Conservation (phyloP, 1,140 invertebrate species). For the Trichoplusia ni region DNA sequence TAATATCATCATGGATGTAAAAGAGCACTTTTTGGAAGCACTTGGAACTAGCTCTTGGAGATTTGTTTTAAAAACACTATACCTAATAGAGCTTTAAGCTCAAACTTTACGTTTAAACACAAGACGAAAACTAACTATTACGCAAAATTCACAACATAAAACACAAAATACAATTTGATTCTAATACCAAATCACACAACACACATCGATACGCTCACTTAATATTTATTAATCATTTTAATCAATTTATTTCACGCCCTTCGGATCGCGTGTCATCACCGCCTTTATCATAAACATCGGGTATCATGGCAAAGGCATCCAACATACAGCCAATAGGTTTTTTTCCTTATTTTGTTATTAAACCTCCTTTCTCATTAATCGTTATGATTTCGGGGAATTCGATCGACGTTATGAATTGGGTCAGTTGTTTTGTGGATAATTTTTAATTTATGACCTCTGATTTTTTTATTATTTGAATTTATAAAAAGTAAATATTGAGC, state of each 20-base stretch:
- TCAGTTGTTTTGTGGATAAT: background rate
- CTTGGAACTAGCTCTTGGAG: too few species aligned
- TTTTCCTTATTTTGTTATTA: conserved; percentile 26
- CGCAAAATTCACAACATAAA: too few species aligned
- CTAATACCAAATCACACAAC: too few species aligned
- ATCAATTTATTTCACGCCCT: conserved; percentile 50
- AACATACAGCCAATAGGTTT: conserved; percentile 26
- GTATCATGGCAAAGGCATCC: conserved; percentile 22
- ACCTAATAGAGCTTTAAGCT: background rate
- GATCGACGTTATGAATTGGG: conserved; percentile 20
- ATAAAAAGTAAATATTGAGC: too few species aligned
- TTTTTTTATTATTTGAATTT: too few species aligned
- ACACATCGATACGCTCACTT: background rate
- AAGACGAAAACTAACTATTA: too few species aligned
- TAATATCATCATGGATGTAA: too few species aligned
- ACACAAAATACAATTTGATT: too few species aligned
- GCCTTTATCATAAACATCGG: conserved; percentile 33
- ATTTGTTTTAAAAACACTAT: too few species aligned
- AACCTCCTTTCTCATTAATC: conserved; percentile 23
- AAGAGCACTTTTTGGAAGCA: too few species aligned
- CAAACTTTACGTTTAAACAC: too few species aligned
- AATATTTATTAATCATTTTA: conserved; percentile 2
- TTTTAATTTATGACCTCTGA: too few species aligned
- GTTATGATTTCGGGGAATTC: conserved; percentile 6
- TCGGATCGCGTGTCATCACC: conserved; percentile 53